Percentiles rank a stretch among this genome's conserved stretches.
Evolutionary conservation across 2,888 invertebrate genomes (phyloP).

Genomic region (Melipona beecheii): DNA sequence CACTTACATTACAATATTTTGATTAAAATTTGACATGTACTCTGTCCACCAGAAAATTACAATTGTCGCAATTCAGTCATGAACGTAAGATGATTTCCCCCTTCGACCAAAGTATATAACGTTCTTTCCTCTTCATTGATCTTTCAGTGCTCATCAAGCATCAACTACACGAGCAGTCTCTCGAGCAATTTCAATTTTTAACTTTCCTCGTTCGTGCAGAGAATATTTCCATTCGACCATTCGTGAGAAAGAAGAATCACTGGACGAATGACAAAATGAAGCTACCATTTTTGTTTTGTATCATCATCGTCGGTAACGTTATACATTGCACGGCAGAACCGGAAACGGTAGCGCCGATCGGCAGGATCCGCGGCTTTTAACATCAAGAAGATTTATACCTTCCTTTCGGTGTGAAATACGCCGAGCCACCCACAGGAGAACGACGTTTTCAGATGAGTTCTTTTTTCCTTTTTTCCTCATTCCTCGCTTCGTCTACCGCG

Average conservation of each 20-base stretch:
- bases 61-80: too few species aligned
- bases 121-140: too few species aligned
- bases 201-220: not conserved
- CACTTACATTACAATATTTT: not conserved
- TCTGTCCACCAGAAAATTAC: not conserved
- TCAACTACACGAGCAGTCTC: not conserved
- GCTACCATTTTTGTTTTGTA: slow-evolving; percentile 1
- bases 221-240: too few species aligned
- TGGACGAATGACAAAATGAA: not conserved
- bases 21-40: not conserved
- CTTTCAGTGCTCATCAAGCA: not conserved
- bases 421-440: slow-evolving; percentile 68
- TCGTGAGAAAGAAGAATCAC: not conserved
- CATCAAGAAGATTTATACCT: slow-evolving; percentile 68
- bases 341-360: slow-evolving; percentile 60
- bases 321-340: slow-evolving; percentile 7
- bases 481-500: not conserved
- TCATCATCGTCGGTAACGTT: slow-evolving; percentile 2
- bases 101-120: not conserved
- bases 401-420: slow-evolving; percentile 71
- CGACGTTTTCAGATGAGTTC: slow-evolving; percentile 67
- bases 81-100: not conserved
- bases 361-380: slow-evolving; percentile 64
- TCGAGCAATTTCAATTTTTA: not conserved
- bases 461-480: not conserved